Percentiles rank a stretch among this genome's conserved stretches.
Evolutionary conservation across 2,113 vertebrate genomes (phyloP).

Genomic region (Plectropomus leopardus): DNA sequence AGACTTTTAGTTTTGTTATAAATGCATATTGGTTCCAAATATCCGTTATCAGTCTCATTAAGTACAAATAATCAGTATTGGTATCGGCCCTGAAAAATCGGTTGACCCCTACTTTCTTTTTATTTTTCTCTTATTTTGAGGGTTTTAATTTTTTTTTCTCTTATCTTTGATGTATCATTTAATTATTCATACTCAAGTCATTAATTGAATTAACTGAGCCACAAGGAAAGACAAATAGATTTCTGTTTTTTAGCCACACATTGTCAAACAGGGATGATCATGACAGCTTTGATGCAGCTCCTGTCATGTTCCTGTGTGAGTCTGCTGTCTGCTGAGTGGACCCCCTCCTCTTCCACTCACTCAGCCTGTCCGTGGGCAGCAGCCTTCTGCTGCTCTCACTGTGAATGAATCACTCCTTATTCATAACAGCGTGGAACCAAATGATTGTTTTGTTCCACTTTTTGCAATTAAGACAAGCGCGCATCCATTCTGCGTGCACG

Average conservation of each 20-base stretch:
- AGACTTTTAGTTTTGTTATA: no score
- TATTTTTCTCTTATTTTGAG: no score
- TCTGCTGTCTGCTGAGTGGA: constrained; percentile 10
- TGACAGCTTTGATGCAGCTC: neutral
- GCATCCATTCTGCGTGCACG: neutral
- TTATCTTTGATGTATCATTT: neutral
- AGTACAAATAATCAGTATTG: no score
- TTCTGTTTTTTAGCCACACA: neutral
- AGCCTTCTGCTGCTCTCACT: constrained; percentile 55
- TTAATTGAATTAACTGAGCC: neutral
- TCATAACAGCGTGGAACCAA: constrained; percentile 30
- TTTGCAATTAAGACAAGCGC: constrained; percentile 15
- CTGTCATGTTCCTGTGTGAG: constrained; percentile 17
- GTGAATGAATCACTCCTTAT: constrained; percentile 70
- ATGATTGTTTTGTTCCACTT: constrained; percentile 35
- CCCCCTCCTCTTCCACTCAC: neutral
- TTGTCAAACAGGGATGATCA: neutral
- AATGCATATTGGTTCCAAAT: no score
- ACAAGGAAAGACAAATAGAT: neutral
- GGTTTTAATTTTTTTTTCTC: neutral
- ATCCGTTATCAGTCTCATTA: no score
- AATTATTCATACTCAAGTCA: neutral
- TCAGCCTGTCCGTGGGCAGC: constrained; percentile 52
- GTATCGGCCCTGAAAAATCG: no score
- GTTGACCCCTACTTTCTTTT: no score